Percentiles rank a stretch among this genome's conserved stretches.
Conservation (phyloP, 2,888 invertebrate genomes). For the Nasonovia ribisnigri region DNA sequence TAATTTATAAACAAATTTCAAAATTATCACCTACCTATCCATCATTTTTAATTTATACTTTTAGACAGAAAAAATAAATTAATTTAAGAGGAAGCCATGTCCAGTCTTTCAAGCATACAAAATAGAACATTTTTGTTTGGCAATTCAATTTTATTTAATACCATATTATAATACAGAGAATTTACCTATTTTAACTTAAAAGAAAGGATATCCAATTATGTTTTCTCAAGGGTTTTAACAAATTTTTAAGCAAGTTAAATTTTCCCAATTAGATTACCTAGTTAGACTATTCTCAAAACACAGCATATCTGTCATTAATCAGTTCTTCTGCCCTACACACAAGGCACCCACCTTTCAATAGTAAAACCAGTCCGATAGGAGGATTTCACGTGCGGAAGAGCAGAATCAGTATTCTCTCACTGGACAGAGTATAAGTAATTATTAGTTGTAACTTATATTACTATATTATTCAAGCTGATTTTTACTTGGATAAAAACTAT, state of each 20-base stretch:
- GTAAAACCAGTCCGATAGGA: background rate
- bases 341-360: background rate
- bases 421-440: background rate
- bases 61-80: background rate
- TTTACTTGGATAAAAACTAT: background rate
- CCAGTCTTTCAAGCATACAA: background rate
- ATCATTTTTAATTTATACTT: background rate
- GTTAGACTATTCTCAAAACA: background rate
- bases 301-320: too few species aligned
- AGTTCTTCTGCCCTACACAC: background rate
- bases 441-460: background rate
- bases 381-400: background rate
- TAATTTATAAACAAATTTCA: background rate
- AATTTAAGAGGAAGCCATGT: background rate
- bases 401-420: background rate
- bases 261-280: background rate
- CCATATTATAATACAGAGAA: background rate
- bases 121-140: background rate
- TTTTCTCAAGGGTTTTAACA: background rate
- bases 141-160: background rate
- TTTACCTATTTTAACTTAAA: background rate
- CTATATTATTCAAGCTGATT: background rate
- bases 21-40: background rate
- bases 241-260: background rate
- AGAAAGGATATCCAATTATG: background rate